Conservation (phyloP, 2,888 invertebrate species). For the Caenorhabditis sulstoni region DNA sequence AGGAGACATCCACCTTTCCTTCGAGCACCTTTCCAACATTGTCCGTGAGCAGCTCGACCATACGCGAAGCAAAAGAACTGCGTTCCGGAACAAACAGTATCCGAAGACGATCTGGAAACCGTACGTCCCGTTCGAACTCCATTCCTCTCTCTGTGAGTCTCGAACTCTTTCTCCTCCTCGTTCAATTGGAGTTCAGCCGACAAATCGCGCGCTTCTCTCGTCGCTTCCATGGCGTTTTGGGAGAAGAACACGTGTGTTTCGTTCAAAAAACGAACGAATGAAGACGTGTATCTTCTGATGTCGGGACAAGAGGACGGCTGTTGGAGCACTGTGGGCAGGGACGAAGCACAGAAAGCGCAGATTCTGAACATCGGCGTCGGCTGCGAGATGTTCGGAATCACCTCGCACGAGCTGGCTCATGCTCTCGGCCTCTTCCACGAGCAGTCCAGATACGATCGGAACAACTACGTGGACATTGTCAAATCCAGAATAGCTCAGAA, state of each 20-base stretch:
- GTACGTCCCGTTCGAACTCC: slow-evolving; percentile 50
- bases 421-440: slow-evolving; percentile 67
- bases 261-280: slow-evolving; percentile 46
- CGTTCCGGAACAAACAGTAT: slow-evolving; percentile 48
- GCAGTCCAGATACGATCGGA: slow-evolving; percentile 63
- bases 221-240: slow-evolving; percentile 57
- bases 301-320: slow-evolving; percentile 61
- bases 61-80: slow-evolving; percentile 46
- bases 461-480: slow-evolving; percentile 55
- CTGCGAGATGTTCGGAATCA: slow-evolving; percentile 68
- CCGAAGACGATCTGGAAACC: slow-evolving; percentile 59
- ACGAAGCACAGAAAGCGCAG: slow-evolving; percentile 57
- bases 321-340: slow-evolving; percentile 67
- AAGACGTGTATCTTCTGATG: slow-evolving; percentile 49
- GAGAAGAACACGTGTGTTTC: slow-evolving; percentile 57
- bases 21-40: slow-evolving; percentile 52
- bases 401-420: slow-evolving; percentile 67
- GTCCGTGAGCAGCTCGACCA: slow-evolving; percentile 54
- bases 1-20: slow-evolving; percentile 61
- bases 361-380: slow-evolving; percentile 62
- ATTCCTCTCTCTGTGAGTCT: slow-evolving; percentile 48
- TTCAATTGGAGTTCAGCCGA: slow-evolving; percentile 37
- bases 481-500: slow-evolving; percentile 44
- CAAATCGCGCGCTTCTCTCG: slow-evolving; percentile 33
- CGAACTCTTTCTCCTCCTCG: not conserved